Evolutionary conservation across 2,113 vertebrate species (phyloP).

Genomic region (Saccopteryx bilineata): DNA sequence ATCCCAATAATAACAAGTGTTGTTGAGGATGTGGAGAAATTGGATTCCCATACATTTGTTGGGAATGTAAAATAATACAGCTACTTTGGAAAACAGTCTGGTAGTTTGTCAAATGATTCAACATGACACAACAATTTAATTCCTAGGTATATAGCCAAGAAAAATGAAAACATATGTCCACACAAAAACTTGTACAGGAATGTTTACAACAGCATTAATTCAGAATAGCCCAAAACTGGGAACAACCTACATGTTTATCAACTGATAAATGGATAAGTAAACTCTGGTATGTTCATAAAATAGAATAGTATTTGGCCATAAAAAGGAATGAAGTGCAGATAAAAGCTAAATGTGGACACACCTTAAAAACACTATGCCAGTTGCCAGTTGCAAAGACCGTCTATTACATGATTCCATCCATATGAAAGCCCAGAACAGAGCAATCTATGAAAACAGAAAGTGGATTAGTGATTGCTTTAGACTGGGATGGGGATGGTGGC

Average conservation of each 20-base stretch:
- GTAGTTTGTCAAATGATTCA: background rate
- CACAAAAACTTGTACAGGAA: background rate
- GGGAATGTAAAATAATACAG: background rate
- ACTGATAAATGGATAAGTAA: background rate
- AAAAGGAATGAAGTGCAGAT: background rate
- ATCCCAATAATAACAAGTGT: background rate
- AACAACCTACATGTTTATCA: background rate
- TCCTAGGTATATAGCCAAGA: background rate
- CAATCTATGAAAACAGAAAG: background rate
- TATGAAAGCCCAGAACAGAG: background rate
- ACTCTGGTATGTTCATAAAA: background rate
- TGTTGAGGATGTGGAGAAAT: background rate
- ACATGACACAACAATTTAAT: background rate
- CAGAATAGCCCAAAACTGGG: background rate
- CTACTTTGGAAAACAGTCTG: background rate
- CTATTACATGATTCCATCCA: background rate
- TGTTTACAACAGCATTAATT: conserved; percentile 19
- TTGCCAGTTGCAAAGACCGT: background rate
- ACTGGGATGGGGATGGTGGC: background rate
- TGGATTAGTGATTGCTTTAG: background rate
- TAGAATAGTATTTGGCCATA: background rate
- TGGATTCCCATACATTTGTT: background rate
- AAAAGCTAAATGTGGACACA: background rate
- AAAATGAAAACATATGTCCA: conserved; percentile 13
- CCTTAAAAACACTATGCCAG: background rate